phyloP scores from a whole-genome alignment of 1,140 invertebrate genomes.

The Andrena cerasifolii region DNA sequence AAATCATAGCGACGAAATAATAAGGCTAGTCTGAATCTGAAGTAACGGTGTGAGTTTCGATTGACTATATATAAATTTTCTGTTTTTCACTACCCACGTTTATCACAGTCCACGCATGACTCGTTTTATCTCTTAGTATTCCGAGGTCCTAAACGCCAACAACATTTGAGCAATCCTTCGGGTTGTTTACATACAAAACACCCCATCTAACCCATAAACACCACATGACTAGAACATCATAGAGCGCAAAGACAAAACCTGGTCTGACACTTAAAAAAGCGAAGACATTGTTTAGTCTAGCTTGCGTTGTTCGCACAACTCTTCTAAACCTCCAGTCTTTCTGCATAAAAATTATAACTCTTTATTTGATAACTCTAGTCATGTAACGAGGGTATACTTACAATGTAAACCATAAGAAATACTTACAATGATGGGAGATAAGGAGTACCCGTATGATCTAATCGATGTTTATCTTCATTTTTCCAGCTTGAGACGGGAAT shows the following conservation, averaged over 20 bases:
- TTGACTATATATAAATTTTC: conserved; percentile 67
- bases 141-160: conserved; percentile 80
- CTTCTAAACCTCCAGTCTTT: conserved; percentile 73
- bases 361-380: conserved; percentile 50
- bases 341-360: conserved; percentile 60
- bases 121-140: conserved; percentile 76
- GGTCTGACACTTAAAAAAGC: conserved; percentile 54
- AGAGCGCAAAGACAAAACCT: conserved; percentile 67
- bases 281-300: conserved; percentile 69
- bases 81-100: conserved; percentile 75
- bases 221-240: conserved; percentile 79
- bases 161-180: conserved; percentile 78
- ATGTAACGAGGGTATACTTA: conserved; percentile 50
- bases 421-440: conserved; percentile 78
- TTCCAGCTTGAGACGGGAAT: conserved; percentile 94
- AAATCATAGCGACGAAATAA: conserved; percentile 54
- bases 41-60: conserved; percentile 57
- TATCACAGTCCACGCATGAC: conserved; percentile 82
- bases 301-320: conserved; percentile 76
- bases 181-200: conserved; percentile 69
- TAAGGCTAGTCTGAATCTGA: conserved; percentile 56
- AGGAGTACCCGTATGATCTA: conserved; percentile 76
- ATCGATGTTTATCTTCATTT: conserved; percentile 91
- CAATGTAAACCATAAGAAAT: conserved; percentile 43
- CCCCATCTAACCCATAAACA: conserved; percentile 74